Evolutionary conservation across 2,888 invertebrate genomes (phyloP), one percentile per base, ranked within the genome.

Genomic region (Herminia tarsipennalis): DNA sequence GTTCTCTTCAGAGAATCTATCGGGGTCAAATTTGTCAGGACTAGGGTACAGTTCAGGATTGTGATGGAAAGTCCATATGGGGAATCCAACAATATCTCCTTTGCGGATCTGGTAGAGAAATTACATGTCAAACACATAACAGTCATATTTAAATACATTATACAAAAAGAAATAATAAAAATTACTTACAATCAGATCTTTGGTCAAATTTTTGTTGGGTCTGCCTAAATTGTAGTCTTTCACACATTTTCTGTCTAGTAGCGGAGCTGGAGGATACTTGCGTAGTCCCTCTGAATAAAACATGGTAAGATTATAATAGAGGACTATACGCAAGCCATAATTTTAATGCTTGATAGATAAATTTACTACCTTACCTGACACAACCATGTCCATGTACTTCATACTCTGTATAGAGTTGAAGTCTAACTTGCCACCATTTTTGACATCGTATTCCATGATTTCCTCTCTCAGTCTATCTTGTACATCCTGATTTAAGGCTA

Each of bases 1-100:
- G 57, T 93, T 93, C 52, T 92, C 92, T 0, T 92, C 88, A 9
- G 76, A 92, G 52, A 93, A 93, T 17, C 93, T 65, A 53, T 92
- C 81, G 8, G 93, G 93, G 66, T 93, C 88, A 45, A 93, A 93
- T 63, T 86, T 88, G 0, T 68, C 58, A 0, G 93, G 93, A 18
- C 93, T 78, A 0, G 90, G 84, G 62, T 74, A 93, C 61, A 83
- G 87, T 16, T 84, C 69, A 0, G 89, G 82, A 63, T 93, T 91
- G 10, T 76, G 82, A 42, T 93, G 93, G n/a, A 92, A 58, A 0
- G 81, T 80, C 48, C 73, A n/a, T n/a, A n/a, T n/a, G n/a, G n/a
- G n/a, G n/a, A n/a, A n/a, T n/a, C n/a, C n/a, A n/a, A n/a, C n/a
- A 2, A 8, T 5, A 3, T 22, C 24, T 1, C 34, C 34, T 34